A percentile compares a stretch with the other conserved stretches of the same genome.
phyloP scores from a whole-genome alignment of 2,113 vertebrate species.

The Panurus biarmicus region DNA sequence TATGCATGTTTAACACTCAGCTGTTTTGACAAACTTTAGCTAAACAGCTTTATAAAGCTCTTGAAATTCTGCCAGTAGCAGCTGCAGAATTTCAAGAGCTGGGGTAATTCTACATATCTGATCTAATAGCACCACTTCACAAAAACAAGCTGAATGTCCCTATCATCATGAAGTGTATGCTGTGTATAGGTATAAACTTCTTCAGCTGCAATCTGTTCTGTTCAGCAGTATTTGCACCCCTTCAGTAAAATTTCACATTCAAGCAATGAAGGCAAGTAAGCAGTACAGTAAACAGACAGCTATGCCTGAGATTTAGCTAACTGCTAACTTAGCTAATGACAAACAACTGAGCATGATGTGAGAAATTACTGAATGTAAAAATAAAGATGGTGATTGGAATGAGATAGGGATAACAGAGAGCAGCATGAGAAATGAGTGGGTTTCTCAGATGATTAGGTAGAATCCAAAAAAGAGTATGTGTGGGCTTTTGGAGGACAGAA shows the following conservation, averaged over 20 bases:
- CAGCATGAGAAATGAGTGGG: not conserved
- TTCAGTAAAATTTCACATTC: not conserved
- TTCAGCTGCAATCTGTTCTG: not conserved
- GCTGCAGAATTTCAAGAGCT: not conserved
- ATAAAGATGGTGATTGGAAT: not conserved
- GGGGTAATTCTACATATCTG: not conserved
- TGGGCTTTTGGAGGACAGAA: not conserved
- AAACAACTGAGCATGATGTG: not conserved
- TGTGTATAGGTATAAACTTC: not conserved
- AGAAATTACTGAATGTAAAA: not conserved
- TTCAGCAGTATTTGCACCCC: not conserved
- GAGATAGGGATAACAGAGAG: not conserved
- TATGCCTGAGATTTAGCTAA: not conserved
- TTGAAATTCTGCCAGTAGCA: not conserved
- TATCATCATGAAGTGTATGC: not conserved
- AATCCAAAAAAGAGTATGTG: not conserved
- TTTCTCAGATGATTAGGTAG: not conserved
- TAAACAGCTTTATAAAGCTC: not conserved
- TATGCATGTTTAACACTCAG: accelerated
- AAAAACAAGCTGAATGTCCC: not conserved
- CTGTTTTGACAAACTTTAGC: not conserved
- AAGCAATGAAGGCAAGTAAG: not conserved
- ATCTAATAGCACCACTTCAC: not conserved
- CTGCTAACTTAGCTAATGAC: not conserved
- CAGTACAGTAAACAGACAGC: not conserved